Evolutionary conservation across 2,888 invertebrate genomes (phyloP).

Genomic region (Drosophila rubida): DNA sequence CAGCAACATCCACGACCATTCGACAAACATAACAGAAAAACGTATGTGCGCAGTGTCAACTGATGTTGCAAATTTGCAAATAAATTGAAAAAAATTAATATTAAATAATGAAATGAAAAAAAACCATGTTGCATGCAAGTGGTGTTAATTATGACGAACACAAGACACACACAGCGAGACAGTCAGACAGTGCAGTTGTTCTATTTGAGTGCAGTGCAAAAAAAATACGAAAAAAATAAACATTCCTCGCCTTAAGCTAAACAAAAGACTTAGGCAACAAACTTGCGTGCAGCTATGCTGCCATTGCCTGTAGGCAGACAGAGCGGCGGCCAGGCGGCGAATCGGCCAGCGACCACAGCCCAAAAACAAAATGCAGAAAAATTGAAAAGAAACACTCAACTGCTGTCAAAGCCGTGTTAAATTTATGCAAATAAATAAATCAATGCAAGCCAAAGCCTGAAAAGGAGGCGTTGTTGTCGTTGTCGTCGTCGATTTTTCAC

Average conservation of each 20-base stretch:
- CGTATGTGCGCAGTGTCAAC: slow-evolving; percentile 68
- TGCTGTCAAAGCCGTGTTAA: slow-evolving; percentile 76
- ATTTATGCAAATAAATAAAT: slow-evolving; percentile 79
- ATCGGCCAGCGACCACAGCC: slow-evolving; percentile 29
- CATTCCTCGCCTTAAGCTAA: slow-evolving; percentile 53
- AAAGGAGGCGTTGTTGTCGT: slow-evolving; percentile 64
- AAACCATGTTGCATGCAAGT: slow-evolving; percentile 27
- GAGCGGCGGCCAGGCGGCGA: background rate
- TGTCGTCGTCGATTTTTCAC: slow-evolving; percentile 23
- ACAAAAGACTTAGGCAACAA: slow-evolving; percentile 76
- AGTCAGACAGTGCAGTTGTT: slow-evolving; percentile 12
- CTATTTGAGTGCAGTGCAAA: slow-evolving; percentile 31
- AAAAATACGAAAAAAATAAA: slow-evolving; percentile 23
- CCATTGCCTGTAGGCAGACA: slow-evolving; percentile 50
- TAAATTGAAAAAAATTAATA: slow-evolving; percentile 6
- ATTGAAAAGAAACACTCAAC: slow-evolving; percentile 37
- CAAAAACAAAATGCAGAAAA: slow-evolving; percentile 11
- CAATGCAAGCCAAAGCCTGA: slow-evolving; percentile 51
- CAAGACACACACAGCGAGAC: slow-evolving; percentile 4
- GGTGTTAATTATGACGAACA: slow-evolving; percentile 44
- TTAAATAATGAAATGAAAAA: slow-evolving; percentile 19
- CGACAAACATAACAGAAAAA: slow-evolving; percentile 35
- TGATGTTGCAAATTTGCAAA: slow-evolving; percentile 36
- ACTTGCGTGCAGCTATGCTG: slow-evolving; percentile 74
- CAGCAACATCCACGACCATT: slow-evolving; percentile 18